Percentiles rank a stretch among this genome's conserved stretches.
These are phyloP conservation scores for Aphidius ervi DNA, from an alignment of 1,140 invertebrate genomes.

Conservation along the genomic window DNA sequence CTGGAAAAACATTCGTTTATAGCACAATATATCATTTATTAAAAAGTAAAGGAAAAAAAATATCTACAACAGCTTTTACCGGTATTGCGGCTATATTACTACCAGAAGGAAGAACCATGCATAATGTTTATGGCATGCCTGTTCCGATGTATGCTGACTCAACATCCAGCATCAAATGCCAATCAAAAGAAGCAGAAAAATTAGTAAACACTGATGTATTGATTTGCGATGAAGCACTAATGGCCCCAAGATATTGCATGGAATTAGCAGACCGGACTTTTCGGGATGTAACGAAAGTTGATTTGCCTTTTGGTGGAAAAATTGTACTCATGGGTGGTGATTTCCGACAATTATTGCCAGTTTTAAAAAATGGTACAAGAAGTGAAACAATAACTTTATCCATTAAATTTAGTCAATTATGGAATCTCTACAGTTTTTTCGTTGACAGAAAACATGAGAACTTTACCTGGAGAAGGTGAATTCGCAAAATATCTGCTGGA, in stretches of 20 bases:
- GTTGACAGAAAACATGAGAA: slow-evolving; percentile 19
- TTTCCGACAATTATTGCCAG: slow-evolving; percentile 6
- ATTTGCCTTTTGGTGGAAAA: slow-evolving; percentile 9
- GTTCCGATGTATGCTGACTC: slow-evolving; percentile 24
- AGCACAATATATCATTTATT: slow-evolving; percentile 20
- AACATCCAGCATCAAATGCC: slow-evolving; percentile 33
- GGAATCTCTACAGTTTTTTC: slow-evolving; percentile 21
- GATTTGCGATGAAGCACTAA: slow-evolving; percentile 37
- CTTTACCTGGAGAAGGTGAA: slow-evolving; percentile 16
- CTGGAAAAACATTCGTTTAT: background rate
- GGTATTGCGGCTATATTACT: slow-evolving; percentile 30
- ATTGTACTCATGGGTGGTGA: slow-evolving; percentile 3
- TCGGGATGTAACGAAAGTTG: background rate
- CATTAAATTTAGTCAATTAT: slow-evolving; percentile 23
- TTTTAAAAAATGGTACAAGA: slow-evolving; percentile 11
- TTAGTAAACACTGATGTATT: slow-evolving; percentile 24
- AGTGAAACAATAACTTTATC: slow-evolving; percentile 21
- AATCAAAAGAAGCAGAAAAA: slow-evolving; percentile 21
- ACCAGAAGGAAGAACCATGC: slow-evolving; percentile 26
- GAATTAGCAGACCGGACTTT: slow-evolving; percentile 1
- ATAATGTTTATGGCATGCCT: slow-evolving; percentile 26
- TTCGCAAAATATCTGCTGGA: slow-evolving; percentile 20
- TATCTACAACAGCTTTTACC: slow-evolving; percentile 25
- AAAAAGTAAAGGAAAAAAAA: slow-evolving; percentile 16
- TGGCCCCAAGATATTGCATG: slow-evolving; percentile 23